Evolutionary conservation across 2,888 invertebrate genomes (phyloP).

Genomic region (Philhelius pedissequus): DNA sequence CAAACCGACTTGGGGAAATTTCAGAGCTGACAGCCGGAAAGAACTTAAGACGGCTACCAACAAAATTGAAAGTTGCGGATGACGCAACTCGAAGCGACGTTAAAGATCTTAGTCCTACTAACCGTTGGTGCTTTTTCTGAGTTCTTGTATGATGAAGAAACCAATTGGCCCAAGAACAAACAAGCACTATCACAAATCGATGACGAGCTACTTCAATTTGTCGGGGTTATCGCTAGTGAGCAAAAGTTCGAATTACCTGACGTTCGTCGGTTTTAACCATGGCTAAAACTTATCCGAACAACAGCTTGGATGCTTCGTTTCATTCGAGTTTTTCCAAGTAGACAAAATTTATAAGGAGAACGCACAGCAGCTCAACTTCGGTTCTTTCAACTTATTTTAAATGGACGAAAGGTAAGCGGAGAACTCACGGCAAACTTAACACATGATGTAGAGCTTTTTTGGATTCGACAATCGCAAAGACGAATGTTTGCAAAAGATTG

Average conservation of each 20-base stretch:
- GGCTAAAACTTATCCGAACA: neutral
- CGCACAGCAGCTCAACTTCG: too few relatives aligned
- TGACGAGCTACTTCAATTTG: neutral
- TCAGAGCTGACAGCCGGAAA: neutral
- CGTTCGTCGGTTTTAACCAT: neutral
- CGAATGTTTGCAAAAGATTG: too few relatives aligned
- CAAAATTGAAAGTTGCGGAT: slow-evolving; percentile 2
- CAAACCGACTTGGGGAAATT: slow-evolving; percentile 47
- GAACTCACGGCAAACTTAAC: too few relatives aligned
- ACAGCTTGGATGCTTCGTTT: neutral
- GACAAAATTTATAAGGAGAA: neutral
- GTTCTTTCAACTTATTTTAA: too few relatives aligned
- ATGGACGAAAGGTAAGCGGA: too few relatives aligned
- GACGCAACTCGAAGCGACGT: neutral
- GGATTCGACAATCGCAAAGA: too few relatives aligned
- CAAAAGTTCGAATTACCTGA: neutral
- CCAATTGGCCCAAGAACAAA: neutral
- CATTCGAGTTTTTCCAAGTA: neutral
- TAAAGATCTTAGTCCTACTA: neutral
- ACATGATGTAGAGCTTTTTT: too few relatives aligned
- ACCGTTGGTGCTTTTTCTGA: neutral
- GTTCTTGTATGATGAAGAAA: neutral
- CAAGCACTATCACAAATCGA: neutral
- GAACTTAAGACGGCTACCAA: slow-evolving; percentile 1
- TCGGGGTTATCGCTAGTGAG: neutral